Evolutionary conservation across 2,888 invertebrate genomes (phyloP), one percentile per base, ranked within the genome.

Genomic region (Hipparchia sbordonii): DNA sequence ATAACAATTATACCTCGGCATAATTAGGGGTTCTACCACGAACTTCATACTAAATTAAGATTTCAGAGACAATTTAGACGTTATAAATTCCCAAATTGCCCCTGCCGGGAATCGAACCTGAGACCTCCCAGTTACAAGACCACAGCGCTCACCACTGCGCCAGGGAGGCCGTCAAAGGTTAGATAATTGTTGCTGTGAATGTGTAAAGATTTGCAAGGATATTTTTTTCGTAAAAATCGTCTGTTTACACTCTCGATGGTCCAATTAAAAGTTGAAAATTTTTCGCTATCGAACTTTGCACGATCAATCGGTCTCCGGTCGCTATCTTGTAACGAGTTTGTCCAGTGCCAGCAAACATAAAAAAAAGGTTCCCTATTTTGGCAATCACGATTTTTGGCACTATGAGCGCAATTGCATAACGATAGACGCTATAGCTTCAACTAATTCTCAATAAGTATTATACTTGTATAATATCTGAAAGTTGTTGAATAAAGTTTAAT

Each of bases 281-380:
- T 39, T 51, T 65, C 67, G 56, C 66, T 7, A 56, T 56, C 39
- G 45, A 71, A 71, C n/a, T 71, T 71, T 57, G 65, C 48, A 52
- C 66, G 59, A 66, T 56, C 71, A 33, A 60, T 71, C 51, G 59
- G 48, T 66, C 66, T 65, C 51, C 23, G 60, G 51, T 57, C 65
- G 59, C 59, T 59, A 33, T 59, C 51, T 48, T 45, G 71, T 60
- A 71, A 71, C 57, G 59, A 71, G 65, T 71, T 71, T 66, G 59
- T 46, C 51, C 66, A 59, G 57, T 66, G 71, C 59, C 59, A 71
- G 45, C 33, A 33, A 12, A 65, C 4, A 65, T 6, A 63, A 60
- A 60, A 10, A 10, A 61, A 62, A 3, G 33, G 1, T 6, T 8
- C 8, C 62, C 12, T 12, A 23, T 65, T 65, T 65, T 51, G 65